Conservation (phyloP, 2,888 invertebrate species). For the Spodoptera exigua region DNA sequence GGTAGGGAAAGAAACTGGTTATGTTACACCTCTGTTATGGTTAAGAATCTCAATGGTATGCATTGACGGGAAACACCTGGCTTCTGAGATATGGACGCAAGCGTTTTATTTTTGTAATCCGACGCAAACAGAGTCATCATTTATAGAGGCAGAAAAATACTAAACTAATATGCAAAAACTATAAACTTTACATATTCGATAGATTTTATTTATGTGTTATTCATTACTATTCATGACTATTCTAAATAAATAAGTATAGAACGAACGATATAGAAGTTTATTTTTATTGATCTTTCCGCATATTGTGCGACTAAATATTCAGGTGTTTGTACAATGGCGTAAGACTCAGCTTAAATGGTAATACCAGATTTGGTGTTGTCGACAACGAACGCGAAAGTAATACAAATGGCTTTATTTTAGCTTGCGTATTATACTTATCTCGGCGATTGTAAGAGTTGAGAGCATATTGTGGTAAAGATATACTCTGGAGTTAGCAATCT, state of each 20-base stretch:
- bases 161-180: too few relatives aligned
- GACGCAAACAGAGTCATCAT: conserved; percentile 4
- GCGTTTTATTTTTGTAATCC: conserved; percentile 24
- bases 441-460: conserved; percentile 29
- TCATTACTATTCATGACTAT: not conserved
- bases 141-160: too few relatives aligned
- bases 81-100: conserved; percentile 9
- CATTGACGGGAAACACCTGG: conserved; percentile 51
- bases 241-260: not conserved
- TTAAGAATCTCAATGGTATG: conserved; percentile 39
- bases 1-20: conserved; percentile 40
- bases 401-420: conserved; percentile 51
- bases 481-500: conserved; percentile 7
- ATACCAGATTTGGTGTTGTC: conserved; percentile 44
- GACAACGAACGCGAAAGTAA: conserved; percentile 41
- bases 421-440: conserved; percentile 33
- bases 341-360: conserved; percentile 46
- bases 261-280: not conserved
- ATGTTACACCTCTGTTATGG: conserved; percentile 22
- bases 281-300: conserved; percentile 34
- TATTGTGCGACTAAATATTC: conserved; percentile 40
- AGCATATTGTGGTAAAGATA: conserved; percentile 23
- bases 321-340: conserved; percentile 48
- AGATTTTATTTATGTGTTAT: not conserved
- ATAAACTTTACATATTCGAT: not conserved